Percentiles rank a stretch among this genome's conserved stretches.
These are phyloP conservation scores for Drosophila kuntzei DNA, from an alignment of 2,888 invertebrate species.

Conservation along the genomic window DNA sequence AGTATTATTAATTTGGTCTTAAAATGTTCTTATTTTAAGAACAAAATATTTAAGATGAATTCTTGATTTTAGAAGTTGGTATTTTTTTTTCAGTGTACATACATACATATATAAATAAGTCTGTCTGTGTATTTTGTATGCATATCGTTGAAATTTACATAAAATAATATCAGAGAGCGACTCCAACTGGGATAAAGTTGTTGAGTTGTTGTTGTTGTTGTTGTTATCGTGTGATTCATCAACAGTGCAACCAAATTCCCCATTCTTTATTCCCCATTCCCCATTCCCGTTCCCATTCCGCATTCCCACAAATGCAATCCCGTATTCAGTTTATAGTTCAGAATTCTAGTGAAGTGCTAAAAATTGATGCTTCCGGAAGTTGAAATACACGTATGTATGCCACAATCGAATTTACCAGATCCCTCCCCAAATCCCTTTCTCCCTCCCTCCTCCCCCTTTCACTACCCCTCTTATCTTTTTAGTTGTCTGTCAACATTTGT, in stretches of 20 bases:
- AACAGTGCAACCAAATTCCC: slow-evolving; percentile 19
- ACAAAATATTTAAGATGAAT: too few species aligned
- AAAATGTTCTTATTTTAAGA: too few species aligned
- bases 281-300: not conserved
- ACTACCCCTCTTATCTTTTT: slow-evolving; percentile 1
- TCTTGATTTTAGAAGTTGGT: too few species aligned
- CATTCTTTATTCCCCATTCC: not conserved
- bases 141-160: slow-evolving; percentile 54
- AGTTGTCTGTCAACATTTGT: slow-evolving; percentile 37
- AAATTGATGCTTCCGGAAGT: slow-evolving; percentile 45
- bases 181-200: slow-evolving; percentile 19
- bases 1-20: too few species aligned
- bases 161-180: slow-evolving; percentile 47
- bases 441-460: not conserved
- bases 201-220: slow-evolving; percentile 12
- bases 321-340: slow-evolving; percentile 20
- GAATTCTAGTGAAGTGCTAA: slow-evolving; percentile 37
- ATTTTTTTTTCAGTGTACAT: too few species aligned
- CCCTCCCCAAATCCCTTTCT: too few species aligned
- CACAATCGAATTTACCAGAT: slow-evolving; percentile 24
- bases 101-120: not conserved
- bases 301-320: slow-evolving; percentile 13
- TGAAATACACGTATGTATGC: slow-evolving; percentile 38
- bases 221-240: slow-evolving; percentile 34
- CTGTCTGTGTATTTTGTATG: slow-evolving; percentile 39